Base-by-base conservation (phyloP, 2,888 invertebrate genomes). In the Hemistola chrysoprasaria region DNA sequence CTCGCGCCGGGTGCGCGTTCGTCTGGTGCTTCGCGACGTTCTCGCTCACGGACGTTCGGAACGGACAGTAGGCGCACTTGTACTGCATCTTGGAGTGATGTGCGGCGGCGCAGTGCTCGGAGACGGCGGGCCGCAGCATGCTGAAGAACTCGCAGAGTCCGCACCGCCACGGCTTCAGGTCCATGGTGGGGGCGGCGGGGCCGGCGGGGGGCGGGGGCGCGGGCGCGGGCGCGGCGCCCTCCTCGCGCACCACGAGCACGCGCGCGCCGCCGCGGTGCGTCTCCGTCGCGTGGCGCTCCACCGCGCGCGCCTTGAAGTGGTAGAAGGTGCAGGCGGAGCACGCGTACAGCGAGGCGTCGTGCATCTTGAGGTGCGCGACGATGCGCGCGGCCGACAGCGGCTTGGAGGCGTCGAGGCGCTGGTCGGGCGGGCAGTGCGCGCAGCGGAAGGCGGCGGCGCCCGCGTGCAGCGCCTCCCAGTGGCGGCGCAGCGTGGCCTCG, bases 321-420 rank as follows among this genome's bases (percentile, higher is more conserved):
- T 93, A 90, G 67, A 92, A 92, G 22, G 83, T 66, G 63, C 96
- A 96, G 45, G 87, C 78, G 0, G 92, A 90, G 73, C 96, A 97
- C 55, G 93, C 93, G 73, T 92, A 95, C 22, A 97, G 76, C 41
- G 90, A 90, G 3, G 88, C 80, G 50, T 94, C 95, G 76, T 97
- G 96, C 80, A 94, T 91, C 63, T 93, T 92, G 44, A 96, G 85
- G 75, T 97, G 97, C 31, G 91, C 86, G 6, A 93, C 74, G 40
- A 95, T 90, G 46, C 92, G 90, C n/a, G 92, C 90, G 2, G 92
- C 86, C 0, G 90, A 86, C 36, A 92, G 68, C 16, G 86, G 71
- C 11, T 60, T 67, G 0, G 73, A 56, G 4, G 76, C 79, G 53
- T 90, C 90, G 24, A 91, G 78, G 6, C 81, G 77, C 29, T 91